A percentile compares a stretch with the other conserved stretches of the same genome.
Conservation (phyloP, 2,797 vertebrate species). For the Staurois parvus region DNA sequence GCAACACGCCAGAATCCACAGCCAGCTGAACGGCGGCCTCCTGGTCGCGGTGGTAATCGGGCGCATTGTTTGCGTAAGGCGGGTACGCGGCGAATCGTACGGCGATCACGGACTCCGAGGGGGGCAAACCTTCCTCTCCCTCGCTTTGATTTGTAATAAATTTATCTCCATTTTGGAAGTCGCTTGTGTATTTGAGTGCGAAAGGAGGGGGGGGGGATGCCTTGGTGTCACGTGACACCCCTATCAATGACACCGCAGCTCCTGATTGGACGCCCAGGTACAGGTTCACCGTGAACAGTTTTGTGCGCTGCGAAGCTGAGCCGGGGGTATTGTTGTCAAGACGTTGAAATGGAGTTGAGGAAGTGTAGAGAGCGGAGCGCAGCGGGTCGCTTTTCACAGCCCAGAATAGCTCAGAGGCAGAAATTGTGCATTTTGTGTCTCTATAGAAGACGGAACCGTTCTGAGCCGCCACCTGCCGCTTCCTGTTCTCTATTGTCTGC, state of each 20-base stretch:
- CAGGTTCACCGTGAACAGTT: too few species aligned
- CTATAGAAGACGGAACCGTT: too few species aligned
- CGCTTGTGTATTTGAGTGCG: neutral
- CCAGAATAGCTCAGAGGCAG: too few species aligned
- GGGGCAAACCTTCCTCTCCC: neutral
- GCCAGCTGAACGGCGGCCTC: too few species aligned
- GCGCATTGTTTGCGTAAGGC: too few species aligned
- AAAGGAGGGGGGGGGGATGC: neutral
- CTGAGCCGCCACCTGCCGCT: constrained; percentile 10
- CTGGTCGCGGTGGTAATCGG: too few species aligned
- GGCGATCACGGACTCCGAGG: too few species aligned
- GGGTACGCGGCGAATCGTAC: too few species aligned
- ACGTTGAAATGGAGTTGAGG: neutral
- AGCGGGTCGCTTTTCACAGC: neutral
- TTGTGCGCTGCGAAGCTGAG: too few species aligned
- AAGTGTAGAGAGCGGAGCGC: neutral
- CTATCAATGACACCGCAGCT: neutral
- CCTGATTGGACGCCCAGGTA: neutral
- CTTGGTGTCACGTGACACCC: neutral
- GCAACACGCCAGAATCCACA: too few species aligned
- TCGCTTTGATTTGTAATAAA: constrained; percentile 30
- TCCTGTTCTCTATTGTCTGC: constrained; percentile 11
- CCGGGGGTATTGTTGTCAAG: too few species aligned
- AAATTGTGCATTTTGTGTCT: too few species aligned
- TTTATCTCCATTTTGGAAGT: neutral